Evolutionary conservation across 2,888 invertebrate species (phyloP).

Genomic region (Caenorhabditis imperialis): DNA sequence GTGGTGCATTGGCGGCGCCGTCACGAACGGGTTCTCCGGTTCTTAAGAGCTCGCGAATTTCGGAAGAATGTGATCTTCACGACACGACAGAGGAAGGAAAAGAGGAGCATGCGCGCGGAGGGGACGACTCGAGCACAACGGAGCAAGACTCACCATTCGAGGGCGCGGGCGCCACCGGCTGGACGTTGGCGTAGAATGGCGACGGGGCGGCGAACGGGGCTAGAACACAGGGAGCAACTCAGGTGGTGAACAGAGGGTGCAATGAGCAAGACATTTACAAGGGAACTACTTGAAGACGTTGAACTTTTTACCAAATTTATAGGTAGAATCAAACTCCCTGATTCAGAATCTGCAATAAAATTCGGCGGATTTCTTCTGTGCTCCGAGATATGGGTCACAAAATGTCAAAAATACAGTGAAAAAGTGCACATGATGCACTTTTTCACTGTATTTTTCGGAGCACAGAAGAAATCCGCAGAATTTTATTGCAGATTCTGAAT

Average conservation of each 20-base stretch:
- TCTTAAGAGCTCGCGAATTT: slow-evolving; percentile 26
- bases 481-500: no score
- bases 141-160: slow-evolving; percentile 27
- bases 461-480: no score
- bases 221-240: no score
- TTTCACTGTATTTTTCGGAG: no score
- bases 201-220: slow-evolving; percentile 26
- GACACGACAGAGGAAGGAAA: slow-evolving; percentile 8
- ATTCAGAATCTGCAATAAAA: no score
- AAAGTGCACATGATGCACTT: neutral
- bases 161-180: slow-evolving; percentile 21
- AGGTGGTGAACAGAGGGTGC: slow-evolving; percentile 7
- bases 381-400: slow-evolving; percentile 4
- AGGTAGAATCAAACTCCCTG: no score
- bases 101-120: slow-evolving; percentile 2
- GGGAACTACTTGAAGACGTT: no score
- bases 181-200: slow-evolving; percentile 30
- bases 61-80: neutral
- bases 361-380: no score
- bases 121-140: slow-evolving; percentile 1
- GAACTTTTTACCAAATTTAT: no score
- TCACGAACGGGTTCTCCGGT: slow-evolving; percentile 60
- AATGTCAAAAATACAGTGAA: neutral
- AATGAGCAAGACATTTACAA: no score
- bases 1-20: slow-evolving; percentile 30